Evolutionary conservation across 2,888 invertebrate species (phyloP), one percentile per base, ranked within the genome.

Genomic region (Cheilosia urbana): DNA sequence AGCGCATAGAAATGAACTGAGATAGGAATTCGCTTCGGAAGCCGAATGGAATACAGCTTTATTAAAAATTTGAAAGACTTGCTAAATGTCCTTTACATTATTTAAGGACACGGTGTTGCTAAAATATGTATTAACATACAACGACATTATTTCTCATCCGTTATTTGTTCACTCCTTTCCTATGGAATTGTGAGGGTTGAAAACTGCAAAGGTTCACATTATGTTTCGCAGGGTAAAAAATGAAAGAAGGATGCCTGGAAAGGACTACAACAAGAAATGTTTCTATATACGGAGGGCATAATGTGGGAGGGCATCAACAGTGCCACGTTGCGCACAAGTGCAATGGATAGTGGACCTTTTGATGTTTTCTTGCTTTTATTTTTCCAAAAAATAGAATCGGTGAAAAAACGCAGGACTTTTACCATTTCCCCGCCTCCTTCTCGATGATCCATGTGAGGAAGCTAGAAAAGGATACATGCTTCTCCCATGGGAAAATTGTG

Each of bases 31-130:
- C 17, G 45, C 17, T 15, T 45, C 4, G 45, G 6, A 45, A 45
- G 45, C n/a, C 2, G 45, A 45, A 45, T 0, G 24, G 65, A 42
- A 37, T 34, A 17, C 55, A 19, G 47, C 24, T 49, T 55, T 77
- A 82, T 82, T 72, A 60, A 72, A 78, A 62, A 78, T 78, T 72
- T 62, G 53, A 78, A 72, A 72, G 66, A 78, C 72, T 72, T 72
- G 78, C 66, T 83, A 78, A 83, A 83, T 83, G 78, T 68, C 66
- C 60, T 63, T 72, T 83, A 63, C 78, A 83, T 78, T 62, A 83
- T 83, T 83, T 60, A 78, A 72, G 66, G 37, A 72, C 45, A 62
- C 62, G 53, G 21, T 76, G 63, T 69, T 82, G 60, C 66, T 78
- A 42, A 53, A 55, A 49, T 42, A 68, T 53, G 37, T 34, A 51